Evolutionary conservation across 1,140 invertebrate genomes (phyloP).

Genomic region (Drosophila navojoa): DNA sequence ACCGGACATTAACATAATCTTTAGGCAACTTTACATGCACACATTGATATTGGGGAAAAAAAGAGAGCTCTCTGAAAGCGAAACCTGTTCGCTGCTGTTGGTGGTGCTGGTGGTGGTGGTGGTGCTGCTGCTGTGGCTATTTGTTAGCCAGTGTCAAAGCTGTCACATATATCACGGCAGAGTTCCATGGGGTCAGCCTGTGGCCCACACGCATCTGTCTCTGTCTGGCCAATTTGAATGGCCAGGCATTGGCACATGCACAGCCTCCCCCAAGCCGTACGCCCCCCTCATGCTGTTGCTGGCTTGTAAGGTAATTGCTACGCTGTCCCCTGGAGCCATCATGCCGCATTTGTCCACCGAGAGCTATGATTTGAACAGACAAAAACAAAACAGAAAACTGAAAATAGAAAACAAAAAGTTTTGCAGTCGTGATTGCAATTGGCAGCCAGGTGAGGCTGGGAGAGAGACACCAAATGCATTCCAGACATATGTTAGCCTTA

Average conservation of each 20-base stretch:
- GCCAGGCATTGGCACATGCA: conserved; percentile 19
- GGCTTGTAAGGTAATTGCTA: conserved; percentile 72
- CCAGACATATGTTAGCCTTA: conserved; percentile 78
- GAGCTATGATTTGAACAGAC: conserved; percentile 66
- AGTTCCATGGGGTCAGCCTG: conserved; percentile 65
- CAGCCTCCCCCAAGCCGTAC: neutral
- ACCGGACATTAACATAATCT: conserved; percentile 74
- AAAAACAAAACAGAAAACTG: conserved; percentile 1
- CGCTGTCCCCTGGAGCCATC: conserved; percentile 74
- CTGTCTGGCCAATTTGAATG: conserved; percentile 17
- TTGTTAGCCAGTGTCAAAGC: conserved; percentile 79
- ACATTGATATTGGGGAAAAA: conserved; percentile 17
- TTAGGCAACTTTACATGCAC: conserved; percentile 10
- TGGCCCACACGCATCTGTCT: conserved; percentile 52
- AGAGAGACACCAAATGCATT: conserved; percentile 7
- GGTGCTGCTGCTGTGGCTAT: conserved; percentile 60
- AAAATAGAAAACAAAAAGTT: conserved; percentile 30
- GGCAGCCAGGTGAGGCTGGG: conserved; percentile 34
- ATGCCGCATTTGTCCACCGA: conserved; percentile 77
- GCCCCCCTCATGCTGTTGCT: conserved; percentile 30
- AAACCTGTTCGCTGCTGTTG: conserved; percentile 69
- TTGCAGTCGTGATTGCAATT: conserved; percentile 77
- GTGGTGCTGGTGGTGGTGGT: conserved; percentile 56
- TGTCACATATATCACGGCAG: conserved; percentile 77
- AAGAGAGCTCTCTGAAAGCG: conserved; percentile 44